phyloP scores from a whole-genome alignment of 2,113 vertebrate species.

The Chitala chitala region DNA sequence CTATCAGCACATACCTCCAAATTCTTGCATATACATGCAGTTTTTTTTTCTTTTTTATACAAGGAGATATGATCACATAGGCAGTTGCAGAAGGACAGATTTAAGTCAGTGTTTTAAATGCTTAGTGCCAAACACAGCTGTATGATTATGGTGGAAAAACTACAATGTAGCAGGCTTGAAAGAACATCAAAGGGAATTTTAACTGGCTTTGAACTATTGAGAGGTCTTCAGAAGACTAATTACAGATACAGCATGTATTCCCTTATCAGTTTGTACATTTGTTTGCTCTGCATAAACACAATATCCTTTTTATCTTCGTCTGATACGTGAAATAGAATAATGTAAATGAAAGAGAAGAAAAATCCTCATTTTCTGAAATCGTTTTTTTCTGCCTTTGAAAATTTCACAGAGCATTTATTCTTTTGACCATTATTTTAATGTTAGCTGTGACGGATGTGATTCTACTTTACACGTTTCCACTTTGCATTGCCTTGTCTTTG shows the following conservation, averaged over 20 bases:
- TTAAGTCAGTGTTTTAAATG: background rate
- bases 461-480: background rate
- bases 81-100: background rate
- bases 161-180: background rate
- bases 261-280: background rate
- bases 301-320: background rate
- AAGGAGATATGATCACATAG: background rate
- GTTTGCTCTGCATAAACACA: background rate
- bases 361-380: no score
- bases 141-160: background rate
- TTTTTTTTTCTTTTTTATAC: no score
- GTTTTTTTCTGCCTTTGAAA: no score
- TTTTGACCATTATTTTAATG: background rate
- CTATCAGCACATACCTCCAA: background rate
- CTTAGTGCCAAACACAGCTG: background rate
- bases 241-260: background rate
- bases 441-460: background rate
- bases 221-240: background rate
- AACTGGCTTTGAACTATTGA: background rate
- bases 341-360: background rate
- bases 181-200: slow-evolving; percentile 6
- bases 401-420: background rate
- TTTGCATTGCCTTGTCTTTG: background rate
- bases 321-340: no score
- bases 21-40: background rate